Base-by-base conservation (phyloP, 2,888 invertebrate genomes). In the Drosophila mettleri region DNA sequence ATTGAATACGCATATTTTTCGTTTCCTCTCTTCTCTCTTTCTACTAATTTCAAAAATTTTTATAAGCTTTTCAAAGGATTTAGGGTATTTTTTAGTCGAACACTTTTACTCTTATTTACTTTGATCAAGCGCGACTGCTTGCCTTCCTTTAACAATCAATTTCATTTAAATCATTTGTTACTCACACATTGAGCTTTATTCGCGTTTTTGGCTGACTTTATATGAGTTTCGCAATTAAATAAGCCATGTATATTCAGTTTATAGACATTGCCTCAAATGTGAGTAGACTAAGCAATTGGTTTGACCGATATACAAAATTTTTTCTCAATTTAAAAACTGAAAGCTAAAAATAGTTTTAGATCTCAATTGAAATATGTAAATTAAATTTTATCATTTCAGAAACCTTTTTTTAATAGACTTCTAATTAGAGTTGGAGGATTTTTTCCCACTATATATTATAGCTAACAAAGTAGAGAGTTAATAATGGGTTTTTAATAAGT, bases 401-500 rank as follows among this genome's bases (percentile, higher is more conserved):
- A 22, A 22, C 7, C 12, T 5, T 39, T 8, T 22, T 14, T n/a
- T n/a, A n/a, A n/a, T n/a, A n/a, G 41, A 16, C n/a, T n/a, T n/a
- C n/a, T n/a, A n/a, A n/a, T n/a, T n/a, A n/a, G n/a, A n/a, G n/a
- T n/a, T 14, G 14, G 8, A 12, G 31, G 31, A 12, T 10, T 43
- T 27, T 6, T 43, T 0, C 12, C 27, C 45, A 16, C n/a, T 24
- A 18, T 2, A 38, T 18, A 20, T 12, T 14, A 5, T 20, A 39
- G 12, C 20, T 39, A 45, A 27, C 16, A 1, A 45, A 27, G 16
- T 29, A 29, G 45, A 45, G 27, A 29, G 27, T 45, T 16, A 10
- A 45, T 60, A 14, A 55, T 43, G n/a, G 20, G 10, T n/a, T 60
- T 41, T 20, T 41, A 55, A 36, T 24, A 14, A 31, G 18, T 45